Evolutionary conservation across 2,113 vertebrate species (phyloP), one percentile per base, ranked within the genome.

Genomic region (Vireo altiloquus): DNA sequence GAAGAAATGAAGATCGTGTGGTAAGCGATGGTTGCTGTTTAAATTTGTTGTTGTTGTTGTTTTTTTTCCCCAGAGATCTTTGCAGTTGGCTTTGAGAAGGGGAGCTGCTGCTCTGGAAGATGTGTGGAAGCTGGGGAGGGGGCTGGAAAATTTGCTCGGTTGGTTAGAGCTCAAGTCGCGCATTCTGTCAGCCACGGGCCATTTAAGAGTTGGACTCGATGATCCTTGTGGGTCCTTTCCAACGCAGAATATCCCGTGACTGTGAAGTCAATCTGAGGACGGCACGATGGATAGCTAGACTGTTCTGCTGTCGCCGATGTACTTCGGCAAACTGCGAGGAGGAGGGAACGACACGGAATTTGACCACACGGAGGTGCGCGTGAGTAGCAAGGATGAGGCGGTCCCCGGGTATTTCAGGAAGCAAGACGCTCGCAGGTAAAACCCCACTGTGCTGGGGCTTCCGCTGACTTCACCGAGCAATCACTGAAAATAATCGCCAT

Each of bases 331-430:
- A 27, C 2, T 7, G 27, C 44, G 53, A 20, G 44, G 44, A 27
- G 10, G 7, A 31, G 22, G 37, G 40, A 50, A 18, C 0, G 2
- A 19, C 20, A 1, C 10, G 20, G 60, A 13, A 31, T 44, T 46
- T 64, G 24, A 33, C 90, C 65, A 60, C 74, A 35, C 1, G 11
- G 13, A 19, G 13, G 74, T 35, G 65, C 7, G 1, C 40, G 42
- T 28, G 57, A 79, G 18, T 3, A 33, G 25, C 0, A 20, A 54
- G 37, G 42, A n/a, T 11, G 42, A n/a, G 17, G 59, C 3, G 0
- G 18, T 13, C 0, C 1, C 28, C 2, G 1, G 8, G 5, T 4
- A 3, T 35, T 90, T 37, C 6, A 1, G 30, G 24, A 15, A 28
- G 42, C 13, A 3, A 6, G 30, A 4, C 8, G 1, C 23, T 7